phyloP scores from a whole-genome alignment of 2,797 vertebrate genomes.

The Sphenopsis melanotis region DNA sequence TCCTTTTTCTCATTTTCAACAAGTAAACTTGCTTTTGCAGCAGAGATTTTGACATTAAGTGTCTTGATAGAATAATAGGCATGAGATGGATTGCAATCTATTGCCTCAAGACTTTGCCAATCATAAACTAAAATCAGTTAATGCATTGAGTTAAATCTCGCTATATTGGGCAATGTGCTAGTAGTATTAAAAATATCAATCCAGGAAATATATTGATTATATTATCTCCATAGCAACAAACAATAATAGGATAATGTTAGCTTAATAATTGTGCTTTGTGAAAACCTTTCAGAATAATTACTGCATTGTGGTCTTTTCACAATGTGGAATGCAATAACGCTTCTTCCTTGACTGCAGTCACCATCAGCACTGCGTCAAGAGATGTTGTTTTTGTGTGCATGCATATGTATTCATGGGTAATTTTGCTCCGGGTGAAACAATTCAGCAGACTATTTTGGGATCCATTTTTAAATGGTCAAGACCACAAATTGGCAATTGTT shows the following conservation, averaged over 20 bases:
- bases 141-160: conserved; percentile 51
- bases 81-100: conserved; percentile 47
- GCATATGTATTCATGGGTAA: conserved; percentile 51
- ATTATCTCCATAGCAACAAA: conserved; percentile 67
- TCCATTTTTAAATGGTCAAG: conserved; percentile 48
- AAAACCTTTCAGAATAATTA: conserved; percentile 66
- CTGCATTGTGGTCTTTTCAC: conserved; percentile 44
- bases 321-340: conserved; percentile 30
- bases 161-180: conserved; percentile 18
- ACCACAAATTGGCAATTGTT: conserved; percentile 55
- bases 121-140: conserved; percentile 63
- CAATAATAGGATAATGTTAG: conserved; percentile 59
- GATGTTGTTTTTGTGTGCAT: conserved; percentile 56
- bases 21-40: conserved; percentile 40
- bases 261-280: conserved; percentile 62
- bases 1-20: conserved; percentile 37
- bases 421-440: conserved; percentile 51
- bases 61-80: conserved; percentile 58
- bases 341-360: conserved; percentile 58
- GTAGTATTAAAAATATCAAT: conserved; percentile 64
- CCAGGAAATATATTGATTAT: conserved; percentile 65
- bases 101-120: conserved; percentile 62
- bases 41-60: conserved; percentile 52
- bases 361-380: conserved; percentile 48
- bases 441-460: conserved; percentile 60